Conservation (phyloP, 2,113 vertebrate species). For the Onychorhynchus coronatus region DNA sequence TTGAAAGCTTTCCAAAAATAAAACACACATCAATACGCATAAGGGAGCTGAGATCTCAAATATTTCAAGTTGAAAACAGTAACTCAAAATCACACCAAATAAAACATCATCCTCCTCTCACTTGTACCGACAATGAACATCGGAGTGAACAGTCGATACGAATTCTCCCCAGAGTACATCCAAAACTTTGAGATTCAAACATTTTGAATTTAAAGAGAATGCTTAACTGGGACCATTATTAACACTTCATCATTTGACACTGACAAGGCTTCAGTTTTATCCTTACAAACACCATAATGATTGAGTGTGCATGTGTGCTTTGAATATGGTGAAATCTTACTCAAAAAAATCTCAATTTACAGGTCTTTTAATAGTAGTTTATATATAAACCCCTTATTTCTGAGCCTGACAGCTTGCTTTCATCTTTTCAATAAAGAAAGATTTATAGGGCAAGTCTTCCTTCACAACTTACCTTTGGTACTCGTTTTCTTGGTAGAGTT, state of each 20-base stretch:
- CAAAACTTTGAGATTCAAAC: background rate
- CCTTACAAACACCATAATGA: background rate
- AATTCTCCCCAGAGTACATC: background rate
- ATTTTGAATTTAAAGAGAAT: background rate
- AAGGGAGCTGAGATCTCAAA: background rate
- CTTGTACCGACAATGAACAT: background rate
- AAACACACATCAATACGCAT: background rate
- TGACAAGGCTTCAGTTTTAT: background rate
- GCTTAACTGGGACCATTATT: background rate
- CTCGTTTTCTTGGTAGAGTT: conserved; percentile 86
- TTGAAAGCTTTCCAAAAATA: background rate
- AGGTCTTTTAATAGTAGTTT: background rate
- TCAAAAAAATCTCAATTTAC: background rate
- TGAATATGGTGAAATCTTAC: background rate
- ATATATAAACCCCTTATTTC: background rate
- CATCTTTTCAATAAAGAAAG: background rate
- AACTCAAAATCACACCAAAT: background rate
- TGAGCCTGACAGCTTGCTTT: background rate
- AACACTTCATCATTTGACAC: background rate
- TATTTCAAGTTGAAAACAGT: background rate
- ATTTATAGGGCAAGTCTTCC: background rate
- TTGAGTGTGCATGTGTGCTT: background rate
- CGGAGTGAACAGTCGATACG: background rate
- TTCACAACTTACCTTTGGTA: conserved; percentile 84
- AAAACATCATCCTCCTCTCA: background rate